Conservation (phyloP, 2,797 vertebrate species). For the Tokudaia muenninki region DNA sequence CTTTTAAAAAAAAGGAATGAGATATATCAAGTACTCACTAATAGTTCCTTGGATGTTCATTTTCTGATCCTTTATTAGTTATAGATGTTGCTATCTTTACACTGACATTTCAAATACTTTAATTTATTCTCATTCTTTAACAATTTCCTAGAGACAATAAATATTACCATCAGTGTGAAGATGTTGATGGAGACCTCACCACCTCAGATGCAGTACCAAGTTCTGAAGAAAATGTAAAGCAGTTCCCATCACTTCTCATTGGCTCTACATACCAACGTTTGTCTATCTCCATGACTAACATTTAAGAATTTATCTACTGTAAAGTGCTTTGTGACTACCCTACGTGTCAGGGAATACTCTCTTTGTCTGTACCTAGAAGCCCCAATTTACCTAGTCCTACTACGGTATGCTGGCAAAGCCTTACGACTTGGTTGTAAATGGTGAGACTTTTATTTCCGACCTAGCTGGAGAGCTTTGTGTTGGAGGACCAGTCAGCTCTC, state of each 20-base stretch:
- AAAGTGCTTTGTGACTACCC: background rate
- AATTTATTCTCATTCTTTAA: constrained; percentile 38
- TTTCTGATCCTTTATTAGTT: constrained; percentile 7
- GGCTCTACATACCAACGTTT: background rate
- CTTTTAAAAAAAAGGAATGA: background rate
- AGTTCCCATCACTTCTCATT: background rate
- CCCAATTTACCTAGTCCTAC: background rate
- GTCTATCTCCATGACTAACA: background rate
- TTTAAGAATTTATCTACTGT: background rate
- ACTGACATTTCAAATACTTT: background rate
- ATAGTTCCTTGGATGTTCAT: constrained; percentile 19
- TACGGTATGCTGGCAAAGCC: background rate
- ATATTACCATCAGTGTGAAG: background rate
- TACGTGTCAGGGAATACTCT: background rate
- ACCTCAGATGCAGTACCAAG: background rate
- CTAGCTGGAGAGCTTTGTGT: background rate
- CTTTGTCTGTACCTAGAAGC: background rate
- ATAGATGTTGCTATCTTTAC: constrained; percentile 40
- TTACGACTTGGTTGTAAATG: background rate
- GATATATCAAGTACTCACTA: constrained; percentile 18
- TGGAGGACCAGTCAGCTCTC: background rate
- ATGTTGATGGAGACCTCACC: background rate
- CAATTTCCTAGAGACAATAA: constrained; percentile 24
- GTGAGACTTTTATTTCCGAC: constrained; percentile 12
- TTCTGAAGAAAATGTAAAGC: background rate